These are phyloP conservation scores for Eristalis pertinax DNA, from an alignment of 2,888 invertebrate species.

Conservation along the genomic window DNA sequence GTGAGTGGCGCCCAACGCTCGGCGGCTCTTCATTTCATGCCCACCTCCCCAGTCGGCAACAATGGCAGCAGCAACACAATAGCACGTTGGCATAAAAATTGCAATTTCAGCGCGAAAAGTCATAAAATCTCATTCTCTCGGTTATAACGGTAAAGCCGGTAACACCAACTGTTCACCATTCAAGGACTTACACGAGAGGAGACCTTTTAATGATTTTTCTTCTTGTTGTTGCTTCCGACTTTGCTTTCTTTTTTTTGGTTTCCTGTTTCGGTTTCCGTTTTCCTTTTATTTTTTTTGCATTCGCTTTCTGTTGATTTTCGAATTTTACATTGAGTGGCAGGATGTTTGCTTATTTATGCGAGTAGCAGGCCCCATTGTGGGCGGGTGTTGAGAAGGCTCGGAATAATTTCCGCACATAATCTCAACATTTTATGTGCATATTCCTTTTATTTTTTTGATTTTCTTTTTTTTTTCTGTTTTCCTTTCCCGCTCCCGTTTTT, in stretches of 20 bases:
- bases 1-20: slow-evolving; percentile 34
- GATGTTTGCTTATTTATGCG: slow-evolving; percentile 23
- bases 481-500: not conserved
- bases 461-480: not conserved
- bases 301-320: slow-evolving; percentile 43
- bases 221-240: not conserved
- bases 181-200: slow-evolving; percentile 28
- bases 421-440: slow-evolving; percentile 27
- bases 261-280: not conserved
- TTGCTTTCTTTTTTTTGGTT: not conserved
- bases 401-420: slow-evolving; percentile 45
- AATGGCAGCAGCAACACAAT: slow-evolving; percentile 41
- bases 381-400: not conserved
- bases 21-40: slow-evolving; percentile 7
- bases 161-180: slow-evolving; percentile 65
- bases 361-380: not conserved
- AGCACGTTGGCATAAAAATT: slow-evolving; percentile 47
- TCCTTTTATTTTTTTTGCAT: not conserved
- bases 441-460: slow-evolving; percentile 21
- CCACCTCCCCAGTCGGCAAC: too few relatives aligned
- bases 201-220: slow-evolving; percentile 53
- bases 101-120: slow-evolving; percentile 65
- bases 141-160: slow-evolving; percentile 52
- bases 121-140: slow-evolving; percentile 45
- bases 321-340: slow-evolving; percentile 21